Percentiles rank a stretch among this genome's conserved stretches.
These are phyloP conservation scores for Cyprinodon tularosa DNA, from an alignment of 2,113 vertebrate species.

Conservation along the genomic window DNA sequence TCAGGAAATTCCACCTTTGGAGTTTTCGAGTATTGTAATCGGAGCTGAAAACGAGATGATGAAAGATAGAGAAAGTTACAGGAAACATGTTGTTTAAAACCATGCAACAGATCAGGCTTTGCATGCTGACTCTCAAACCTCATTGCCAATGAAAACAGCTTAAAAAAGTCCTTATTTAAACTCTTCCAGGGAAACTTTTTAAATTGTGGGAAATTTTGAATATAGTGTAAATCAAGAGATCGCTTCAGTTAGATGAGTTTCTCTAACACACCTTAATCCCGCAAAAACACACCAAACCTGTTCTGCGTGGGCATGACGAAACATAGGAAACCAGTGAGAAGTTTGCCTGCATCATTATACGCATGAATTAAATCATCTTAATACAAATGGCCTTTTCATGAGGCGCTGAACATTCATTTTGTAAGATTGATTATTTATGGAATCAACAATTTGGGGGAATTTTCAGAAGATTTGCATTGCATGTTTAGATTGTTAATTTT, in stretches of 20 bases:
- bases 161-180: no score
- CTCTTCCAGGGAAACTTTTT: not conserved
- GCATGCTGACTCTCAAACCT: not conserved
- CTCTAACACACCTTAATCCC: not conserved
- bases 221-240: not conserved
- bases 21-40: not conserved
- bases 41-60: slow-evolving; percentile 13
- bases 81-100: not conserved
- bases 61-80: slow-evolving; percentile 7
- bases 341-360: not conserved
- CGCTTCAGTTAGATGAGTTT: no score
- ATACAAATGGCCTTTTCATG: not conserved
- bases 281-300: not conserved
- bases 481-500: not conserved
- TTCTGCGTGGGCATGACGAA: not conserved
- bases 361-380: not conserved
- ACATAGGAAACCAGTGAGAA: not conserved
- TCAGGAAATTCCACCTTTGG: slow-evolving; percentile 17
- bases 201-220: not conserved
- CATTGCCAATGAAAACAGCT: no score
- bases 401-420: not conserved
- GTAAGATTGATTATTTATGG: no score
- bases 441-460: no score
- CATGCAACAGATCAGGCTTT: slow-evolving; percentile 14
- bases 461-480: not conserved